These are phyloP conservation scores for Acanthosepion pharaonis DNA, from an alignment of 2,888 invertebrate species.

Conservation along the genomic window DNA sequence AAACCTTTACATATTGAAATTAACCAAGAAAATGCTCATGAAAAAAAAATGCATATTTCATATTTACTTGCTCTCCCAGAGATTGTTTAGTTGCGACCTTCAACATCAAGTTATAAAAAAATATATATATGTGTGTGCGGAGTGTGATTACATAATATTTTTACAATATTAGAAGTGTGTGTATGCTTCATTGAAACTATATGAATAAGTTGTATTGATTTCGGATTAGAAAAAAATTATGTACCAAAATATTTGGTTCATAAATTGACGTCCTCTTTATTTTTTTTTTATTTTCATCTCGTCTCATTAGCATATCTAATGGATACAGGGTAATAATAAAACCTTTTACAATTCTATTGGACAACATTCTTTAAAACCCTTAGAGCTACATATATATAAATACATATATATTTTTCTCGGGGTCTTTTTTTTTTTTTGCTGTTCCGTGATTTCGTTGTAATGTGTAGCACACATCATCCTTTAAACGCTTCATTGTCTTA, in stretches of 20 bases:
- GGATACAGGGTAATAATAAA: neutral
- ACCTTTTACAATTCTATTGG: neutral
- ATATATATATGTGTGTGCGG: too few species aligned
- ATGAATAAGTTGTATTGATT: too few species aligned
- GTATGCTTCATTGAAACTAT: too few species aligned
- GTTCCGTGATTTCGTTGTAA: neutral
- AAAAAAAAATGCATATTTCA: too few species aligned
- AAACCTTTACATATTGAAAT: too few species aligned
- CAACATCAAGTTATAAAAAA: too few species aligned
- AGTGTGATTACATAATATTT: too few species aligned
- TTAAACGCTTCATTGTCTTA: neutral
- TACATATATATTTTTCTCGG: neutral
- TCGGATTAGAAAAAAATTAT: too few species aligned
- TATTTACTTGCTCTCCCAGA: too few species aligned
- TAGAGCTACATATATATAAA: slow-evolving; percentile 2
- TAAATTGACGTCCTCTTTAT: neutral
- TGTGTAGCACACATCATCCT: neutral
- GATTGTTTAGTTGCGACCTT: too few species aligned
- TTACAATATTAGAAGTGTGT: too few species aligned
- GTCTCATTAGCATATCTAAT: slow-evolving; percentile 9
- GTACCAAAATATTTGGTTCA: slow-evolving; percentile 1
- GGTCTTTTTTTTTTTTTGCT: neutral
- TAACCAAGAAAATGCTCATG: too few species aligned
- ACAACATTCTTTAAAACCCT: neutral
- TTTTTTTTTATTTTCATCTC: neutral